Conservation (phyloP, 2,797 vertebrate genomes). For the Peromyscus eremicus region DNA sequence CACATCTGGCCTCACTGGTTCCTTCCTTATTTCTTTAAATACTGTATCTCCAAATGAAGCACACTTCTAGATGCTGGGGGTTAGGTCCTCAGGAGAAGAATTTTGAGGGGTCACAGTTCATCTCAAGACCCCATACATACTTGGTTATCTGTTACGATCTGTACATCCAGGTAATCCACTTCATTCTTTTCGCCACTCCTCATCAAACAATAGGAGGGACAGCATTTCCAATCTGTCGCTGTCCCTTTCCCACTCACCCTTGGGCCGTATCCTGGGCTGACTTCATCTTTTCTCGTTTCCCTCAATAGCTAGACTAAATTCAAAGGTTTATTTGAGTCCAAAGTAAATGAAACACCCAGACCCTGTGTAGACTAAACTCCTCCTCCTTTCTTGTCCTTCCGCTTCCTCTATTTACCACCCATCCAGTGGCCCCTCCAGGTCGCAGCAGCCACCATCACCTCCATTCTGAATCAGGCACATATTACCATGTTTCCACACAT, state of each 20-base stretch:
- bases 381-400: background rate
- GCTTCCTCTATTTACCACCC: background rate
- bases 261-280: background rate
- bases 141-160: background rate
- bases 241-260: background rate
- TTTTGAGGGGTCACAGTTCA: background rate
- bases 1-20: background rate
- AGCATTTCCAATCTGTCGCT: background rate
- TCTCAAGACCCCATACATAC: background rate
- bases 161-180: background rate
- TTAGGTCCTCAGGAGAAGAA: background rate
- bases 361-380: too few relatives aligned
- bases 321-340: background rate
- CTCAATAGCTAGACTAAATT: background rate
- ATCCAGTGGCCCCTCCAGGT: too few relatives aligned
- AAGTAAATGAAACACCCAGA: background rate
- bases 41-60: background rate
- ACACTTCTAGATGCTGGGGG: background rate
- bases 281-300: background rate
- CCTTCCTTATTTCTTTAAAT: background rate
- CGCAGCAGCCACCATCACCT: too few relatives aligned
- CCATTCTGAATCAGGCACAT: background rate
- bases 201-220: background rate
- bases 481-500: background rate
- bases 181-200: background rate